phyloP scores from a whole-genome alignment of 2,113 vertebrate genomes.

The Ameiurus melas region DNA sequence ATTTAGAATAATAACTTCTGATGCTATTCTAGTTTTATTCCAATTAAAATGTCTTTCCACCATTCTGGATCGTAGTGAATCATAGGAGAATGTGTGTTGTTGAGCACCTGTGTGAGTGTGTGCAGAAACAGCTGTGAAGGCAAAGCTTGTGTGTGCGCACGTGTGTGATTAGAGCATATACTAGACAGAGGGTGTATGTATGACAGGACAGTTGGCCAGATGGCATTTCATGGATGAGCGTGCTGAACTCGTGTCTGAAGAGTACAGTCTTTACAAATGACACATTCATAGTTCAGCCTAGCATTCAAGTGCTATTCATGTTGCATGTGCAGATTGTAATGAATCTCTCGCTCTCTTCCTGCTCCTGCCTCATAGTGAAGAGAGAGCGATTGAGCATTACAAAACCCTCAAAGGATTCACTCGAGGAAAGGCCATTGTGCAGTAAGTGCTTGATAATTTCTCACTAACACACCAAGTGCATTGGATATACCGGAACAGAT shows the following conservation, averaged over 20 bases:
- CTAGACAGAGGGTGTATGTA: slow-evolving; percentile 45
- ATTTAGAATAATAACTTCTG: neutral
- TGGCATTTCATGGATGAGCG: slow-evolving; percentile 70
- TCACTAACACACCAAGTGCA: neutral
- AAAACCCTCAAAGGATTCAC: slow-evolving; percentile 87
- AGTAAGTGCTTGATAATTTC: slow-evolving; percentile 78
- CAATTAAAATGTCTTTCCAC: neutral
- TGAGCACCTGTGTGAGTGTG: slow-evolving; percentile 23
- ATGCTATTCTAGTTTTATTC: neutral
- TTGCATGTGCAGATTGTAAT: slow-evolving; percentile 43
- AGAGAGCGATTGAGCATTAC: slow-evolving; percentile 90
- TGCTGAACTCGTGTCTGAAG: slow-evolving; percentile 51
- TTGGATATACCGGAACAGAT: neutral
- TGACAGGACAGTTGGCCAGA: slow-evolving; percentile 62
- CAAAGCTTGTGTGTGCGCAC: neutral
- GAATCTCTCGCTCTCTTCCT: slow-evolving; percentile 58
- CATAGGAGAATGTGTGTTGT: slow-evolving; percentile 33
- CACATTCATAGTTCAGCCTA: slow-evolving; percentile 30
- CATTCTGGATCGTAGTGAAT: slow-evolving; percentile 14
- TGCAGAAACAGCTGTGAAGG: slow-evolving; percentile 40
- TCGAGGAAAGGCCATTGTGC: slow-evolving; percentile 92
- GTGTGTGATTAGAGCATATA: slow-evolving; percentile 48
- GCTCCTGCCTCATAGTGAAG: slow-evolving; percentile 83
- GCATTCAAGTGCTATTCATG: slow-evolving; percentile 45
- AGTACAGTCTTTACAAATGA: slow-evolving; percentile 32